Base-by-base conservation (phyloP, 2,888 invertebrate species). In the Leucoma salicis region DNA sequence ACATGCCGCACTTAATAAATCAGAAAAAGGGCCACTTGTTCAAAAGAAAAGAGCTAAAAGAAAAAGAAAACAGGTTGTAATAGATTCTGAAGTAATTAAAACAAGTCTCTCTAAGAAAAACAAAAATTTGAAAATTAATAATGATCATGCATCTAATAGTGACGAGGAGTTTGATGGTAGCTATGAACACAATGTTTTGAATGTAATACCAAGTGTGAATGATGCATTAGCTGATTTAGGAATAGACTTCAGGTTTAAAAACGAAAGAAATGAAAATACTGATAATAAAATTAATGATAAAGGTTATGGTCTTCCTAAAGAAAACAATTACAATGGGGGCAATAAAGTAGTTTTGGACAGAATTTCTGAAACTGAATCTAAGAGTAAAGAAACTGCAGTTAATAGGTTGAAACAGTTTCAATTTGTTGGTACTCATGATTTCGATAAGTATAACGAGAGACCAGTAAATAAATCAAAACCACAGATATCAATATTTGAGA, bases 141-240 rank as follows among this genome's bases (percentile, higher is more conserved):
- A 49, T 16, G 39, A 48, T 25, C 14, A 32, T 7, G 35, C 35
- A 31, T 53, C 53, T 33, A 52, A 56, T 8, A 63, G 50, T 49
- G 58, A 64, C 42, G 70, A 66, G 49, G 70, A 74, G 32, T 40
- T 49, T 31, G 67, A 69, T 46, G 63, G 64, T 24, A 56, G 34
- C 12, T n/a, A n/a, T n/a, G n/a, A n/a, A n/a, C n/a, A n/a, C n/a
- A 58, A 50, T 31, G 47, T 78, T 15, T 61, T 90, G 25, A 79
- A 89, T 50, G 80, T 70, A 49, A 73, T 90, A 3, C 90, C 89
- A 0, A 89, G 89, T 72, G 90, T 90, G 0, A 85, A 90, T 69
- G 87, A 90, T 62, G 70, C 73, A 14, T 87, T 82, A 46, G 65
- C 70, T 25, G 75, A 81, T 48, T 67, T 87, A 46, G 78, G 73